A percentile compares a stretch with the other conserved stretches of the same genome.
Conservation (phyloP, 1,140 invertebrate genomes). For the Hormaphis cornu region DNA sequence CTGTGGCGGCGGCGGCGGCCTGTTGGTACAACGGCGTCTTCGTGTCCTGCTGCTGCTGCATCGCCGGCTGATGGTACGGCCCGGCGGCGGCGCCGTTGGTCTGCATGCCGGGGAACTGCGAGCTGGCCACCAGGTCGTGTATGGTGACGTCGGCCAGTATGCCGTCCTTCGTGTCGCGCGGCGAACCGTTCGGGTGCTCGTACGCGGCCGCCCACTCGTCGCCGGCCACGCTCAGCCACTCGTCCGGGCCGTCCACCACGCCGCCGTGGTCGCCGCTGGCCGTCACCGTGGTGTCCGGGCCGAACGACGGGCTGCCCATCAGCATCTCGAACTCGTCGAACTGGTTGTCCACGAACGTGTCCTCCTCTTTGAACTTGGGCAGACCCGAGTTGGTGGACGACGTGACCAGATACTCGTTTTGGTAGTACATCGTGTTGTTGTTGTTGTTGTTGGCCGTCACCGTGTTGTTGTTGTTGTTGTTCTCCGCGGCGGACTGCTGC, state of each 20-base stretch:
- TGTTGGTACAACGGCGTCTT: conserved; percentile 47
- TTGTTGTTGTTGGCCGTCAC: conserved; percentile 44
- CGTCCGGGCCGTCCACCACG: conserved; percentile 11
- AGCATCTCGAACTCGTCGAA: conserved; percentile 27
- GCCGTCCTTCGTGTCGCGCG: conserved; percentile 77
- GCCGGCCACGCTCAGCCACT: conserved; percentile 9
- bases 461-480: conserved; percentile 56
- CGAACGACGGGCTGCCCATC: conserved; percentile 19
- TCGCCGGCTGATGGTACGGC: neutral
- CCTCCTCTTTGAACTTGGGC: conserved; percentile 25
- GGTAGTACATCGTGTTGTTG: conserved; percentile 36
- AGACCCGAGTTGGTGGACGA: conserved; percentile 38
- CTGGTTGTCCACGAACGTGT: conserved; percentile 23
- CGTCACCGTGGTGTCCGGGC: conserved; percentile 17
- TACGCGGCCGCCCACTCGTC: conserved; percentile 45
- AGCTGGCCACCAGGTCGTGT: conserved; percentile 47
- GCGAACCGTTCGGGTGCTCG: conserved; percentile 43
- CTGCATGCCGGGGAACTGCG: conserved; percentile 29
- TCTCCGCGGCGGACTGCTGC: conserved; percentile 47
- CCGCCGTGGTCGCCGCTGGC: conserved; percentile 13
- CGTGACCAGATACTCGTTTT: conserved; percentile 39
- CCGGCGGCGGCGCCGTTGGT: neutral
- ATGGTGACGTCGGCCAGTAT: conserved; percentile 80
- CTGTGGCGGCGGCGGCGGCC: conserved; percentile 12
- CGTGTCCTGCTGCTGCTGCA: conserved; percentile 8